Conservation (phyloP, 2,797 vertebrate genomes). For the Hippoglossus hippoglossus region DNA sequence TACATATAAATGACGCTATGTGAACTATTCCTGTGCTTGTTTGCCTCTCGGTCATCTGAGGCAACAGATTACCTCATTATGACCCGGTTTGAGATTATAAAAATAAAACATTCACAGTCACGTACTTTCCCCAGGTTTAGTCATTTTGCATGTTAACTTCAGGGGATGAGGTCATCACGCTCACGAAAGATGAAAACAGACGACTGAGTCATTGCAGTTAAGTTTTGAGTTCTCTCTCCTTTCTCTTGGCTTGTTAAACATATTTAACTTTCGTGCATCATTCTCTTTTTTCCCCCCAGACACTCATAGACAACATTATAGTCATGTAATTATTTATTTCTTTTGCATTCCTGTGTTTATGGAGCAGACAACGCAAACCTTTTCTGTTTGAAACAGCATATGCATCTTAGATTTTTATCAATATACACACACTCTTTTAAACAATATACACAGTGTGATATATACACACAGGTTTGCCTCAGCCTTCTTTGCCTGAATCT, state of each 20-base stretch:
- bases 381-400: too few species aligned
- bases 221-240: constrained; percentile 11
- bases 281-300: constrained; percentile 26
- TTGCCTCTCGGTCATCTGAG: constrained; percentile 3
- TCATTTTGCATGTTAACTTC: constrained; percentile 15
- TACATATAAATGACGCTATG: background rate
- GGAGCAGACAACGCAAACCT: too few species aligned
- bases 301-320: background rate
- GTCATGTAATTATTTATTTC: constrained; percentile 16
- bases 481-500: too few species aligned
- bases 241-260: constrained; percentile 39
- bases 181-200: constrained; percentile 35
- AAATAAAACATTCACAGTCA: constrained; percentile 24
- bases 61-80: constrained; percentile 3
- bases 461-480: too few species aligned
- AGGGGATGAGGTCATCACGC: constrained; percentile 26
- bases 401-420: too few species aligned
- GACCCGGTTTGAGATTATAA: constrained; percentile 23
- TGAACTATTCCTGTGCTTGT: constrained; percentile 3
- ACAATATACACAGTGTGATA: too few species aligned
- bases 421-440: too few species aligned
- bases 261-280: constrained; percentile 6
- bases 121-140: constrained; percentile 20
- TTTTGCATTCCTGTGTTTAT: constrained; percentile 11
- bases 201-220: constrained; percentile 31